These are phyloP conservation scores for Dexiosoma caninum DNA, from an alignment of 2,888 invertebrate genomes.

Conservation along the genomic window DNA sequence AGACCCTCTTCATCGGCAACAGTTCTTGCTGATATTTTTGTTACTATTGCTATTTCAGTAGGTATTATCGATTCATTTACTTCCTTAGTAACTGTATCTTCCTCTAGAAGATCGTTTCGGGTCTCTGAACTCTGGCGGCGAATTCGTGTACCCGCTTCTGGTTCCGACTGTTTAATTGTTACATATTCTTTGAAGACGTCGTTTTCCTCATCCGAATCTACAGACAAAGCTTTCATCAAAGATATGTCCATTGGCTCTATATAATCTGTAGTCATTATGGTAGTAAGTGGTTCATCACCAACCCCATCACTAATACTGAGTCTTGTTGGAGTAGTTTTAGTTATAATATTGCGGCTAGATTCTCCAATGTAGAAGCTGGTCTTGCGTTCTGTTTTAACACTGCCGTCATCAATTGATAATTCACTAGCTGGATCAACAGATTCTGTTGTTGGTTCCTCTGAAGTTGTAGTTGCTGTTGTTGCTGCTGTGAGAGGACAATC, in stretches of 20 bases:
- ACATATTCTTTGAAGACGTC: conserved; percentile 73
- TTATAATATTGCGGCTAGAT: conserved; percentile 76
- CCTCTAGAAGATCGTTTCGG: conserved; percentile 72
- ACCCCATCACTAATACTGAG: conserved; percentile 51
- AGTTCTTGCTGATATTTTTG: not conserved
- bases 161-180: conserved; percentile 70
- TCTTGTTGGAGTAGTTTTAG: conserved; percentile 71
- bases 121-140: conserved; percentile 76
- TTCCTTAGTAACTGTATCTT: conserved; percentile 46
- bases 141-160: conserved; percentile 69
- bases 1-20: not conserved
- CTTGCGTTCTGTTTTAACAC: conserved; percentile 68
- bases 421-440: conserved; percentile 72
- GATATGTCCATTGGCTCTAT: conserved; percentile 70
- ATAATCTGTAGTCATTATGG: not conserved
- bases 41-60: not conserved
- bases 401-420: conserved; percentile 71
- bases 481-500: conserved; percentile 69
- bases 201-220: conserved; percentile 71
- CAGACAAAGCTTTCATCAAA: conserved; percentile 69
- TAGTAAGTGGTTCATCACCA: conserved; percentile 43
- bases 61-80: conserved; percentile 53
- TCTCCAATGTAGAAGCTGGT: conserved; percentile 78
- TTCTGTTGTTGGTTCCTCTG: conserved; percentile 71
- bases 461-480: conserved; percentile 69